Conservation (phyloP, 2,113 vertebrate genomes). For the Hippocampus zosterae region DNA sequence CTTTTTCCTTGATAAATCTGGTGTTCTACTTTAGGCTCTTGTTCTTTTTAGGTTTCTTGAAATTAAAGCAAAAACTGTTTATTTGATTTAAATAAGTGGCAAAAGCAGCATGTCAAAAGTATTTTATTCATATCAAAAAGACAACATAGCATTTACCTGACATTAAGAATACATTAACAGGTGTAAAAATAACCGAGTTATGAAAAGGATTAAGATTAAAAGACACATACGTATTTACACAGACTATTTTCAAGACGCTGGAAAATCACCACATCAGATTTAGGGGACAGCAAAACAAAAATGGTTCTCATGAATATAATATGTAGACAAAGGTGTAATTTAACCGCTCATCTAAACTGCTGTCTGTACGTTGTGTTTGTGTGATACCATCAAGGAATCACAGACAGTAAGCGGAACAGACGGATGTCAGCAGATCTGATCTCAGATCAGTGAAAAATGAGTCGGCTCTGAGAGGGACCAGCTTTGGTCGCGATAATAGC, state of each 20-base stretch:
- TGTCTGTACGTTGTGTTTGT: conserved; percentile 35
- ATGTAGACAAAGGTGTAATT: conserved; percentile 43
- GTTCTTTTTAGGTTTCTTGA: conserved; percentile 1
- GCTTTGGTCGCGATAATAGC: conserved; percentile 54
- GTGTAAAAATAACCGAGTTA: conserved; percentile 37
- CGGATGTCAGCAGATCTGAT: conserved; percentile 68
- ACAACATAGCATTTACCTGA: conserved; percentile 32
- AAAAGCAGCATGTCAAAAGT: conserved; percentile 16
- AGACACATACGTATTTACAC: conserved; percentile 51
- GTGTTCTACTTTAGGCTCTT: background rate
- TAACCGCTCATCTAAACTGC: conserved; percentile 51
- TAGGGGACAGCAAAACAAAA: background rate
- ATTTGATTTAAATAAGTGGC: background rate
- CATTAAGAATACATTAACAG: conserved; percentile 37
- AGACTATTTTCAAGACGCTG: conserved; percentile 13
- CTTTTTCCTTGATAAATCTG: background rate
- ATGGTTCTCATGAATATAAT: background rate
- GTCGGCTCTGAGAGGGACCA: conserved; percentile 57
- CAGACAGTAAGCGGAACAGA: conserved; percentile 54
- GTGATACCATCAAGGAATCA: conserved; percentile 59
- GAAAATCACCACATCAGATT: conserved; percentile 17
- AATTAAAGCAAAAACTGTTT: background rate
- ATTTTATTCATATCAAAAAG: conserved; percentile 68
- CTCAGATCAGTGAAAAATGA: conserved; percentile 58
- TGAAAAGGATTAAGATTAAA: conserved; percentile 40